Evolutionary conservation across 1,140 invertebrate species (phyloP).

Genomic region (Drosophila punjabiensis): DNA sequence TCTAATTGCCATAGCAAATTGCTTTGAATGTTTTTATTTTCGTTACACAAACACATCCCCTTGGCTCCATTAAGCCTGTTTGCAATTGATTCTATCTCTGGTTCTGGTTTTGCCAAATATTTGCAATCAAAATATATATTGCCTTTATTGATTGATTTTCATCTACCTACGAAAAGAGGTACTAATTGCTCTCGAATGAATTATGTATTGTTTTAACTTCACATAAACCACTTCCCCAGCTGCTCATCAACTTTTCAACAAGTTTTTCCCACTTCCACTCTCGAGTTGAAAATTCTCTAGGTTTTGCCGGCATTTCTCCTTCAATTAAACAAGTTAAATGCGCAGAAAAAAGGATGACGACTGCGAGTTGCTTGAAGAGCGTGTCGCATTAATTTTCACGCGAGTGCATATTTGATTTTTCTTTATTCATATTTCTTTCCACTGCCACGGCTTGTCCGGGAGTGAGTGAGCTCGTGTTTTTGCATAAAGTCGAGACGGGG

Average conservation of each 20-base stretch:
- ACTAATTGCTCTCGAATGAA: constrained; percentile 31
- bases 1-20: constrained; percentile 35
- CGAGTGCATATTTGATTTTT: constrained; percentile 77
- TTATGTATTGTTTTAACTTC: constrained; percentile 32
- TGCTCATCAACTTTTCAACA: constrained; percentile 46
- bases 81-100: constrained; percentile 30
- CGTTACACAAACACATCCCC: constrained; percentile 10
- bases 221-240: constrained; percentile 1
- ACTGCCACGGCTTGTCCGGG: background rate
- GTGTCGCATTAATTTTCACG: constrained; percentile 73
- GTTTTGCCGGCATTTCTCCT: constrained; percentile 21
- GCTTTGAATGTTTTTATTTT: constrained; percentile 24
- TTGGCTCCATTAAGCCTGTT: constrained; percentile 31
- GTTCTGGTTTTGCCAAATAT: constrained; percentile 6
- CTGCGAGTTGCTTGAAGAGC: constrained; percentile 53
- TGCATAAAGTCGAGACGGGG: constrained; percentile 40
- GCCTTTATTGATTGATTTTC: constrained; percentile 24
- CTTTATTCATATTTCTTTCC: constrained; percentile 64
- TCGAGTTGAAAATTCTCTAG: constrained; percentile 30
- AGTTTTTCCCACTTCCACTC: constrained; percentile 36
- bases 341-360: constrained; percentile 9
- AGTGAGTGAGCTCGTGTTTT: constrained; percentile 17
- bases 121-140: constrained; percentile 27
- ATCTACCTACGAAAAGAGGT: background rate
- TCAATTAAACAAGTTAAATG: constrained; percentile 61